Base-by-base conservation (phyloP, 1,140 invertebrate species). In the Aricia agestis region DNA sequence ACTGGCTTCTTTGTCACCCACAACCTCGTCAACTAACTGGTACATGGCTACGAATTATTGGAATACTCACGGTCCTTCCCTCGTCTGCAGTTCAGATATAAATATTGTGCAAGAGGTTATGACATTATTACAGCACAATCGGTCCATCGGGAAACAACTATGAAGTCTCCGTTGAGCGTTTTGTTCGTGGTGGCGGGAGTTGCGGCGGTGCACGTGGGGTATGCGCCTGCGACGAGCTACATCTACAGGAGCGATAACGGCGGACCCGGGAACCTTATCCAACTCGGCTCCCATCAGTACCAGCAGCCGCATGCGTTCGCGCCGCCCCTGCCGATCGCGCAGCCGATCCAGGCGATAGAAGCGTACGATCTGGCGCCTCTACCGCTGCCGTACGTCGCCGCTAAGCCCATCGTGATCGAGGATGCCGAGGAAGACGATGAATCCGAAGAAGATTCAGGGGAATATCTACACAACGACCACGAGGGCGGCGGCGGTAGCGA, bases 211-310 rank as follows among this genome's bases (percentile, higher is more conserved):
- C 86, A 85, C 66, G 79, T 87, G 6, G 82, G 79, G 0, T 81
- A 76, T 67, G 74, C 78, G 7, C 82, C 90, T 0, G 90, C 92
- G 3, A 87, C 89, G 1, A 91, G 92, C 66, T 93, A 92, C 75
- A 89, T 93, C 67, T 93, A 92, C 76, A 79, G 92, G 17, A 93
- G 85, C 72, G 93, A 93, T 73, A 87, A 91, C 52, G 80, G 84
- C n/a, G 90, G 85, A 0, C 92, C 92, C 0, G 88, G 85, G 0
- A 92, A 83, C 69, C 86, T 91, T 36, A 85, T 93, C 5, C 84
- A 92, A 32, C 74, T 93, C 6, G 92, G 92, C 52, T 81, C 80
- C 0, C 85, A 83, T 17, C 78, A 82, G 6, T 89, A 90, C 66
- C 74, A 86, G 25, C 79, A 87, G 58, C 89, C 82, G 1, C 75